Base-by-base conservation (phyloP, 2,113 vertebrate genomes). In the Atractosteus spatula region DNA sequence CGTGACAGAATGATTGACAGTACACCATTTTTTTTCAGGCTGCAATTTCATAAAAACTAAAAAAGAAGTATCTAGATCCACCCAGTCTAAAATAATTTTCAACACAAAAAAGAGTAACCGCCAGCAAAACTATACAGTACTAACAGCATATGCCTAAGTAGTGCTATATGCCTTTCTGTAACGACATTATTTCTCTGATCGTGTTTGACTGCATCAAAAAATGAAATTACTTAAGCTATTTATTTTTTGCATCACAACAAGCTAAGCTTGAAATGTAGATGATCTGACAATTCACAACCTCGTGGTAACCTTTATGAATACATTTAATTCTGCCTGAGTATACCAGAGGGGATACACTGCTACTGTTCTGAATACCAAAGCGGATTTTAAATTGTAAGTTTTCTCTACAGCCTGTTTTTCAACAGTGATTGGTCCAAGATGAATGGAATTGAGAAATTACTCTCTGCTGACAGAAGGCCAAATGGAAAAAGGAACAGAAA, bases 231-330 rank as follows among this genome's bases (percentile, higher is more conserved):
- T 41, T 43, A 44, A 43, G n/a, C 11, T 13, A 44, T 43, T n/a
- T 66, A 45, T 66, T 8, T 14, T 66, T 44, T 45, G 43, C 64
- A 66, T 66, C 6, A 29, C 7, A 45, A 62, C 69, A 54, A 8
- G 47, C 12, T 55, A 55, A 47, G 69, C 17, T 62, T 71, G 59
- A 44, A 45, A 17, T 29, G 64, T 59, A 59, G 57, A 13, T 59
- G 57, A 4, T 59, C 57, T 59, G 57, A 59, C 64, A 42, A 43
- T n/a, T 61, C 29, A 43, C 59, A 41, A 17, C 47, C 70, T 64
- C 45, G 13, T 14, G 5, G 57, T 41, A 41, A 65, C 43, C 70
- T 64, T 42, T 43, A 8, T 63, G 17, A 55, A 51, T 16, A 42
- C 8, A 55, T 45, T 14, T 41, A 17, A 44, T 44, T 42, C 43